Evolutionary conservation across 2,113 vertebrate species (phyloP).

Genomic region (Gallinago jamesoni): DNA sequence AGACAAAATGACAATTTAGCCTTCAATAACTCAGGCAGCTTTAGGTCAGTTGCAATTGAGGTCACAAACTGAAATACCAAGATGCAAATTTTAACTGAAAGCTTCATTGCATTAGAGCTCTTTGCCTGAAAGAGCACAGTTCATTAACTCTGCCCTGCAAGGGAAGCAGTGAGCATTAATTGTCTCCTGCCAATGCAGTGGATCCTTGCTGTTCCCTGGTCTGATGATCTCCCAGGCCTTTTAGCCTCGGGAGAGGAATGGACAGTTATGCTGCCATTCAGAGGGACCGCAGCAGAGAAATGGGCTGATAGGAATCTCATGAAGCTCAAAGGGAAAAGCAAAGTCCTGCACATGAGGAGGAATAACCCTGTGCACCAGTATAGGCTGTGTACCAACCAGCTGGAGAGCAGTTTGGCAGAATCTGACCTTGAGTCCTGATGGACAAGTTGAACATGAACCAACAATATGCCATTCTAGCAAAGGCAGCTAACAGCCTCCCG

Average conservation of each 20-base stretch:
- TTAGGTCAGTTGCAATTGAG: neutral
- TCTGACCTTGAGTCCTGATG: neutral
- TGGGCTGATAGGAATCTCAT: neutral
- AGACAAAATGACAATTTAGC: neutral
- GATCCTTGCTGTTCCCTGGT: neutral
- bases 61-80: neutral
- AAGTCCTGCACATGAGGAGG: neutral
- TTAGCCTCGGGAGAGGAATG: neutral
- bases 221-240: neutral
- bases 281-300: neutral
- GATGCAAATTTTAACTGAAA: neutral
- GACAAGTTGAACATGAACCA: neutral
- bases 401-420: neutral
- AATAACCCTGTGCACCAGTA: neutral
- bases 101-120: neutral
- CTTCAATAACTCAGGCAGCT: neutral
- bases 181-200: neutral
- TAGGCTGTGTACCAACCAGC: neutral
- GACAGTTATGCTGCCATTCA: neutral
- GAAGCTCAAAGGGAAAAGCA: neutral
- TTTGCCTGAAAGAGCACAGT: neutral
- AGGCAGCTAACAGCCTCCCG: neutral
- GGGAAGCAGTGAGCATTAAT: constrained; percentile 30
- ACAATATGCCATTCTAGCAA: neutral
- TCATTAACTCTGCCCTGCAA: constrained; percentile 39